Conservation (phyloP, 2,888 invertebrate species). For the Oegoconia quadripuncta region DNA sequence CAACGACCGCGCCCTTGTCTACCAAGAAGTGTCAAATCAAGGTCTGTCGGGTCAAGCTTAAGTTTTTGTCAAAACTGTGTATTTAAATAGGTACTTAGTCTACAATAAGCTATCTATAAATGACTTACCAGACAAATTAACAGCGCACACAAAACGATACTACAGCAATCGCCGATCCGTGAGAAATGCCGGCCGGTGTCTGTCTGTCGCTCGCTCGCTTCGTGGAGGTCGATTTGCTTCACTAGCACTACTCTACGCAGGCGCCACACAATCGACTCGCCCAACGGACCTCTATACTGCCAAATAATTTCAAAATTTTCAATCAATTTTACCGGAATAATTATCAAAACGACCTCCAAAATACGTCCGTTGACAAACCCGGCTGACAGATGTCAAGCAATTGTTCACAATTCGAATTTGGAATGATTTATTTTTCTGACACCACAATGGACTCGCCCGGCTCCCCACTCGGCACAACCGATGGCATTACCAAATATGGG, state of each 20-base stretch:
- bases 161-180: conserved; percentile 56
- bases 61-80: too few species aligned
- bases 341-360: conserved; percentile 45
- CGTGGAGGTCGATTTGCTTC: conserved; percentile 63
- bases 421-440: conserved; percentile 47
- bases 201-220: conserved; percentile 54
- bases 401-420: conserved; percentile 50
- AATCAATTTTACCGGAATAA: conserved; percentile 33
- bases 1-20: too few species aligned
- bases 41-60: too few species aligned
- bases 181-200: conserved; percentile 69
- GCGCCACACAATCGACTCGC: conserved; percentile 58
- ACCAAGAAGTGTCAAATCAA: too few species aligned
- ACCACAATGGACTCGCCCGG: conserved; percentile 67
- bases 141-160: conserved; percentile 39
- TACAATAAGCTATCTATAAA: conserved; percentile 1
- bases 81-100: too few species aligned
- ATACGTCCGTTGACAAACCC: conserved; percentile 32
- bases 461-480: conserved; percentile 72
- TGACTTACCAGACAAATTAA: conserved; percentile 46
- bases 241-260: conserved; percentile 50
- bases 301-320: conserved; percentile 39
- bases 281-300: conserved; percentile 57
- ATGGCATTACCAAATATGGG: conserved; percentile 90
- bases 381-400: conserved; percentile 43